Conservation (phyloP, 2,113 vertebrate genomes). For the Chinchilla lanigera region DNA sequence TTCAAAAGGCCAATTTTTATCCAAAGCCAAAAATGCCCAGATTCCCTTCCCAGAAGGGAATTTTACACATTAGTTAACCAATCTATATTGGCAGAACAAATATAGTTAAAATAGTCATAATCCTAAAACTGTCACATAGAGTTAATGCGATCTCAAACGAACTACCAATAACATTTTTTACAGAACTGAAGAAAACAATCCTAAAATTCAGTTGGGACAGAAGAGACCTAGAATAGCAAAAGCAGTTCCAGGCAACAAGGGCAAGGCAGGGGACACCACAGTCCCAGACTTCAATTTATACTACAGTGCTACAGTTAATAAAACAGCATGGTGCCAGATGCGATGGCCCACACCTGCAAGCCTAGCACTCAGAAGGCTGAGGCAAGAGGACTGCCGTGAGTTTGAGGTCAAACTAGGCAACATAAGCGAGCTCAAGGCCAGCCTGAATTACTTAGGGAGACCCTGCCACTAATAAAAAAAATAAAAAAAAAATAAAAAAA, state of each 20-base stretch:
- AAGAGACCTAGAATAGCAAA: background rate
- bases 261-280: background rate
- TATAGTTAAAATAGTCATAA: background rate
- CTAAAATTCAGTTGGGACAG: background rate
- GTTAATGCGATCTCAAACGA: background rate
- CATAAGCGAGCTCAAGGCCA: background rate
- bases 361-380: background rate
- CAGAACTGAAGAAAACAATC: background rate
- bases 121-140: background rate
- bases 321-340: background rate
- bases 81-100: background rate
- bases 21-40: background rate
- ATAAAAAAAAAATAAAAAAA: background rate
- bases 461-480: background rate
- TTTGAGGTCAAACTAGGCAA: background rate
- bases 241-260: background rate
- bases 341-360: background rate
- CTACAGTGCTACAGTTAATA: background rate
- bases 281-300: background rate
- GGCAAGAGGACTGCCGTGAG: background rate
- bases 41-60: background rate
- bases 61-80: conserved; percentile 47
- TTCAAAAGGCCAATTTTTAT: background rate
- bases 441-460: background rate
- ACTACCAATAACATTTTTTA: background rate